Evolutionary conservation across 2,888 invertebrate species (phyloP).

Genomic region (Lobophora halterata): DNA sequence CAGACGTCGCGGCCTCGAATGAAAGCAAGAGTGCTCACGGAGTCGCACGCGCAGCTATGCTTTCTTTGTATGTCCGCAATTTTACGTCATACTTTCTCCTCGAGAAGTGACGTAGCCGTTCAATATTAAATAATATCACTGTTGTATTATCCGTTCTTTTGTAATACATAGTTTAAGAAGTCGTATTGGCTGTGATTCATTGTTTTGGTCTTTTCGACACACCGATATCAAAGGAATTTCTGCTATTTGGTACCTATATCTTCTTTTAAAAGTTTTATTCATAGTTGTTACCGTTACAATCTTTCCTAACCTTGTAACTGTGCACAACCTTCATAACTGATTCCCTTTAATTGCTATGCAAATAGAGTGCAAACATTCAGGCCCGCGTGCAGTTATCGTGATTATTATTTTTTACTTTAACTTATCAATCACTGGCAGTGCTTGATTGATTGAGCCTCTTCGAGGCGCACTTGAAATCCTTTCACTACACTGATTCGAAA

Average conservation of each 20-base stretch:
- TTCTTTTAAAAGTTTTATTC: no score
- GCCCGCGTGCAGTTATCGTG: slow-evolving; percentile 6
- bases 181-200: no score
- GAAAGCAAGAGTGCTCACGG: slow-evolving; percentile 69
- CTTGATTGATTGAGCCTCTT: no score
- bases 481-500: no score
- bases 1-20: slow-evolving; percentile 69
- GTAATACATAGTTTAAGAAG: no score
- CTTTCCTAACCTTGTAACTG: slow-evolving; percentile 1
- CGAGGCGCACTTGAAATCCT: no score
- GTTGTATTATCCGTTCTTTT: slow-evolving; percentile 9
- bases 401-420: no score
- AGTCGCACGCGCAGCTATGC: slow-evolving; percentile 71
- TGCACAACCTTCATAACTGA: slow-evolving; percentile 5
- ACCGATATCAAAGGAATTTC: no score
- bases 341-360: slow-evolving; percentile 10
- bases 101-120: slow-evolving; percentile 63
- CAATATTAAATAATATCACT: slow-evolving; percentile 53
- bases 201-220: no score
- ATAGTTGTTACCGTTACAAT: background rate
- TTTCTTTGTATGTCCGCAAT: slow-evolving; percentile 69
- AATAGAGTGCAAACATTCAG: slow-evolving; percentile 6
- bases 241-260: no score
- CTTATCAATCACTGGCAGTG: no score
- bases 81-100: slow-evolving; percentile 76